These are phyloP conservation scores for Diachrysia chrysitis DNA, from an alignment of 2,888 invertebrate genomes.

Conservation along the genomic window DNA sequence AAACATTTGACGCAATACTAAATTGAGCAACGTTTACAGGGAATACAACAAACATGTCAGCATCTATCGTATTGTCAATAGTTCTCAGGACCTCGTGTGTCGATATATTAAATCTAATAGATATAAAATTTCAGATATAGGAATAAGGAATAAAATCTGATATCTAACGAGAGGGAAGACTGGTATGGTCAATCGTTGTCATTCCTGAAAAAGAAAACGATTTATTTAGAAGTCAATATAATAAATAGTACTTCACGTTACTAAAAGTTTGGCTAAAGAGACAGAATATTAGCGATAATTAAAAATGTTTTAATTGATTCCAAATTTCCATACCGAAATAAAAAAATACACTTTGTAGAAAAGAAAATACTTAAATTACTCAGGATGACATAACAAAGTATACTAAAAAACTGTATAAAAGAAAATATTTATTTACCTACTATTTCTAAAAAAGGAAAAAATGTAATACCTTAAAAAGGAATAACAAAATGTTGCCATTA, in stretches of 20 bases:
- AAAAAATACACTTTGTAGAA: too few species aligned
- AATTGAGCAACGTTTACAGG: slow-evolving; percentile 85
- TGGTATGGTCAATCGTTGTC: slow-evolving; percentile 86
- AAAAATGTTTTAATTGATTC: too few species aligned
- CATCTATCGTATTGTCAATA: slow-evolving; percentile 85
- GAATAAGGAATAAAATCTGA: slow-evolving; percentile 85
- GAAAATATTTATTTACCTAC: too few species aligned
- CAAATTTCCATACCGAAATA: too few species aligned
- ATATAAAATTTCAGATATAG: slow-evolving; percentile 86
- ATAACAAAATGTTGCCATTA: too few species aligned
- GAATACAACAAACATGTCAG: slow-evolving; percentile 82
- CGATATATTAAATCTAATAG: slow-evolving; percentile 79
- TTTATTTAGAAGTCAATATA: neutral
- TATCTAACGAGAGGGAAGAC: slow-evolving; percentile 87
- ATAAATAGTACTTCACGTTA: neutral
- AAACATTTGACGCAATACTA: slow-evolving; percentile 73
- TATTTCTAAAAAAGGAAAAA: too few species aligned
- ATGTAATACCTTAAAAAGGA: too few species aligned
- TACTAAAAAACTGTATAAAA: too few species aligned
- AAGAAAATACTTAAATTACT: too few species aligned
- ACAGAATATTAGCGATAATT: too few species aligned
- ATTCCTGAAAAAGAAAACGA: slow-evolving; percentile 74
- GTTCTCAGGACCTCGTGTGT: slow-evolving; percentile 81
- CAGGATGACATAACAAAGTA: too few species aligned
- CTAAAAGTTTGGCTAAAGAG: too few species aligned